Percentiles rank a stretch among this genome's conserved stretches.
Conservation (phyloP, 30 jellyfish, hydroid and myxozoan genomes). For the Chironex yamaguchii region DNA sequence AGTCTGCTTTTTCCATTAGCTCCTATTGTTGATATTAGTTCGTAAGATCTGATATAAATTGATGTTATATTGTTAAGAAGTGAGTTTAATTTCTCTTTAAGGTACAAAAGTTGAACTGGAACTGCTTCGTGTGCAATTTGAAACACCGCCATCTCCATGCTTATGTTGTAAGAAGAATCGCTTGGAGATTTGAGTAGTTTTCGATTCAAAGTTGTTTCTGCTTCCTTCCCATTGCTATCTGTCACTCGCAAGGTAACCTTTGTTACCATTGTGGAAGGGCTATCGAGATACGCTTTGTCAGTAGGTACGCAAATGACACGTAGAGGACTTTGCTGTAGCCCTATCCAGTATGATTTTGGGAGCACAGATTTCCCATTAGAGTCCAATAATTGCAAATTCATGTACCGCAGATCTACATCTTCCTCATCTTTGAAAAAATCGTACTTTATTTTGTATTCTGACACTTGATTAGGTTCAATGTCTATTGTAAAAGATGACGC, state of each 20-base stretch:
- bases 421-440: constrained; percentile 79
- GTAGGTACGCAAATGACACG: constrained; percentile 16
- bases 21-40: not conserved
- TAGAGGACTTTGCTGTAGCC: not conserved
- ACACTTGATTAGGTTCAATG: constrained; percentile 56
- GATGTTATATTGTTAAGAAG: constrained; percentile 10
- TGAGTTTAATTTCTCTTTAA: not conserved
- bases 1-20: not conserved
- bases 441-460: constrained; percentile 48
- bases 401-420: constrained; percentile 81
- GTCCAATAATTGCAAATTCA: constrained; percentile 42
- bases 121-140: not conserved
- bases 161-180: constrained; percentile 43
- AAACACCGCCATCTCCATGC: constrained; percentile 36
- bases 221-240: constrained; percentile 43
- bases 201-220: not conserved
- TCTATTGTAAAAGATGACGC: not conserved
- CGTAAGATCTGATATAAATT: constrained; percentile 53
- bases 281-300: not conserved
- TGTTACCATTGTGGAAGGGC: not conserved
- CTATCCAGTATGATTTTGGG: not conserved
- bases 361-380: constrained; percentile 17
- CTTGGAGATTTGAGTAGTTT: constrained; percentile 29
- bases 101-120: constrained; percentile 10
- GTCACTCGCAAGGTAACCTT: constrained; percentile 41